Evolutionary conservation across 2,888 invertebrate species (phyloP).

Genomic region (Coronaproctus castanopsis): DNA sequence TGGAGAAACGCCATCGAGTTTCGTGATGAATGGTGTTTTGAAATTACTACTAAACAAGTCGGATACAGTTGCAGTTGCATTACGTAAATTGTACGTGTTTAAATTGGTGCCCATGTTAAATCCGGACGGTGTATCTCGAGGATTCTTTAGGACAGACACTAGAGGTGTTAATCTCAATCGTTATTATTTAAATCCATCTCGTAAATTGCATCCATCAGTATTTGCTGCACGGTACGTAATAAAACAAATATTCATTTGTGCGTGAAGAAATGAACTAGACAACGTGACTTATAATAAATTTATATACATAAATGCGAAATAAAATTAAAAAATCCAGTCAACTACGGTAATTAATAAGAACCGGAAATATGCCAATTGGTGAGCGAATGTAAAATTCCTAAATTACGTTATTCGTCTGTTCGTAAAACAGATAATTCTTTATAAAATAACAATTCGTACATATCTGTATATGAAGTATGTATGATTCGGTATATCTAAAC

Average conservation of each 20-base stretch:
- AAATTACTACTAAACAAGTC: constrained; percentile 52
- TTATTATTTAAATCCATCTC: constrained; percentile 59
- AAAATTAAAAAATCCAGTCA: too few species aligned
- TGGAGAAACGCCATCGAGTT: constrained; percentile 77
- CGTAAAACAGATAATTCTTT: too few species aligned
- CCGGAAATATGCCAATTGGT: too few species aligned
- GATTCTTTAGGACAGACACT: constrained; percentile 71
- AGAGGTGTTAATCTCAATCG: constrained; percentile 73
- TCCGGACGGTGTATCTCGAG: constrained; percentile 72
- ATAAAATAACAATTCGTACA: too few species aligned
- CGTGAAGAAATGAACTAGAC: not conserved
- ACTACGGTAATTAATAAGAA: too few species aligned
- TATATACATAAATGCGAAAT: too few species aligned
- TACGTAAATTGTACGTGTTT: constrained; percentile 61
- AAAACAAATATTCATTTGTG: constrained; percentile 12
- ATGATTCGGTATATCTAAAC: too few species aligned
- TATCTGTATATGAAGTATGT: too few species aligned
- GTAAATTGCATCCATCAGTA: constrained; percentile 56
- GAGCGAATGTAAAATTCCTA: too few species aligned
- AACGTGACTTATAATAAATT: not conserved
- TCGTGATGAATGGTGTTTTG: constrained; percentile 72
- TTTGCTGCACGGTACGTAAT: constrained; percentile 48
- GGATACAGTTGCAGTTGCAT: constrained; percentile 49
- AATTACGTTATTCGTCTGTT: too few species aligned
- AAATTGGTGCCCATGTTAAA: constrained; percentile 78